These are phyloP conservation scores for Tenodera sinensis DNA, from an alignment of 2,888 invertebrate genomes.

Conservation along the genomic window DNA sequence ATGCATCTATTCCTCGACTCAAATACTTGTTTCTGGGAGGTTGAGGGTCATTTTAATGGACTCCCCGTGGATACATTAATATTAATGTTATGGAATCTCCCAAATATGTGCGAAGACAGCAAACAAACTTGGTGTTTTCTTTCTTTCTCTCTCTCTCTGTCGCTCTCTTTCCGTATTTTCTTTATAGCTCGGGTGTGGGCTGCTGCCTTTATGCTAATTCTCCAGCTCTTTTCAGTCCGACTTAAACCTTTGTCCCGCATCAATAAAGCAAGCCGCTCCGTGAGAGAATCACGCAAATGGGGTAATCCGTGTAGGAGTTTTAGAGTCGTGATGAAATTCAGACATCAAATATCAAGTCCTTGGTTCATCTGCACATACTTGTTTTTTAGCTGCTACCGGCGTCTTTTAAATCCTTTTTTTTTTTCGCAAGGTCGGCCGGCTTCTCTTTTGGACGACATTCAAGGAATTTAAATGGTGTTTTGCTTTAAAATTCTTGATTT, in stretches of 20 bases:
- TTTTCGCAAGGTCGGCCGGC: too few relatives aligned
- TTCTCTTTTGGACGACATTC: not conserved
- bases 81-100: not conserved
- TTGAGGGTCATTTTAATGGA: not conserved
- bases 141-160: not conserved
- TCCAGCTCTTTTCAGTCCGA: not conserved
- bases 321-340: not conserved
- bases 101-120: not conserved
- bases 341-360: not conserved
- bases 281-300: not conserved
- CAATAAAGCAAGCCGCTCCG: not conserved
- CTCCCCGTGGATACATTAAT: not conserved
- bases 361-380: too few relatives aligned
- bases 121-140: not conserved
- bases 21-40: not conserved
- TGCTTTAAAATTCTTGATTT: not conserved
- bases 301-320: not conserved
- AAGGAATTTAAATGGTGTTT: not conserved
- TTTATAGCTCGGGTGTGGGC: not conserved
- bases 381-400: too few relatives aligned
- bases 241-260: not conserved
- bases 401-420: too few relatives aligned
- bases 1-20: not conserved
- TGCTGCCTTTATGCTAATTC: not conserved
- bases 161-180: not conserved